Base-by-base conservation (phyloP, 2,888 invertebrate species). In the Perizoma affinitatum region DNA sequence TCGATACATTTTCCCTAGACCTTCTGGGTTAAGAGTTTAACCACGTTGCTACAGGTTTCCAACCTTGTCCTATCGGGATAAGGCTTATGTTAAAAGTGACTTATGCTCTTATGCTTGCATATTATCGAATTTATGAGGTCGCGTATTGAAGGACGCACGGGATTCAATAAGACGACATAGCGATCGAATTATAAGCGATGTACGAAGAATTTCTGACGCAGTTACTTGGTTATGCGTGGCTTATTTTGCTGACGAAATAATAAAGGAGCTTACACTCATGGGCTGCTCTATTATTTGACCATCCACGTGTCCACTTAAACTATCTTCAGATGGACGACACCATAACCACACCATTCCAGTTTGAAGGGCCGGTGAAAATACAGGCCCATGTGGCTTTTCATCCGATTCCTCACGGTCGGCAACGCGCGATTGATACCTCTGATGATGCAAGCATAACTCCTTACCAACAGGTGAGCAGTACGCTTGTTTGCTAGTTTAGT, bases 81-180 rank as follows among this genome's bases (percentile, higher is more conserved):
- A 10, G 63, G 63, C 61, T 52, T 6, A 52, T 45, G 43, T 54
- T 61, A 5, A 36, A 5, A 10, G 6, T 7, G 6, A 22, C 6
- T 47, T 41, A 41, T 45, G 50, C 54, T 38, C 4, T 52, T 64
- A 50, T 54, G 59, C 34, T 41, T 58, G 47, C 49, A 63, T 47
- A 59, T 67, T 63, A 65, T 69, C 60, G 60, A 65, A 63, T 67
- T 69, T 68, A 63, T 49, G 53, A 50, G 63, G 68, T 65, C 50
- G 51, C 49, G 47, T 40, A 35, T 43, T 49, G 66, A 64, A 64
- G 65, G 60, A 56, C 50, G 61, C 36, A 8, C 55, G 49, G 38
- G 56, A 61, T 63, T 63, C 54, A 58, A 61, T 63, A 43, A 51
- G 43, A 52, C 50, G 38, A 47, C 41, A 61, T 22, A 22, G 40